Conservation (phyloP, 2,888 invertebrate genomes). For the Watsonalla cultraria region DNA sequence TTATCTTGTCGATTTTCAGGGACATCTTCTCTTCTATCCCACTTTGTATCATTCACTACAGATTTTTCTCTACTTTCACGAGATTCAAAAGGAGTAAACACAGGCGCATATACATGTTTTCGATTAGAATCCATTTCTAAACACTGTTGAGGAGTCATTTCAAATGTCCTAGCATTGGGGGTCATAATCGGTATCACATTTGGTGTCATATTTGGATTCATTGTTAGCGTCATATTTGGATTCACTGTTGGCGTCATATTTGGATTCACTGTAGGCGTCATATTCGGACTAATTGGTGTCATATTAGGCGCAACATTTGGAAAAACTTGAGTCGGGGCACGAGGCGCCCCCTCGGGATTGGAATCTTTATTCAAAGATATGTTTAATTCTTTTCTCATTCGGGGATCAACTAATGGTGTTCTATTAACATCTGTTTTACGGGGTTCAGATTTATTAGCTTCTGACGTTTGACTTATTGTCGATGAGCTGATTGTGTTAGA, state of each 20-base stretch:
- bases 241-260: slow-evolving; percentile 11
- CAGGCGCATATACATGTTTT: slow-evolving; percentile 61
- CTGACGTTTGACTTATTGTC: background rate
- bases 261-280: slow-evolving; percentile 18
- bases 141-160: slow-evolving; percentile 42
- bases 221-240: slow-evolving; percentile 23
- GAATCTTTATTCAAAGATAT: slow-evolving; percentile 17
- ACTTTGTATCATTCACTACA: slow-evolving; percentile 23
- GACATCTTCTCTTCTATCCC: slow-evolving; percentile 20
- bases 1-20: slow-evolving; percentile 14
- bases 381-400: slow-evolving; percentile 44
- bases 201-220: slow-evolving; percentile 23
- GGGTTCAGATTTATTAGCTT: slow-evolving; percentile 9
- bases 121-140: slow-evolving; percentile 38
- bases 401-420: slow-evolving; percentile 39
- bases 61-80: slow-evolving; percentile 32
- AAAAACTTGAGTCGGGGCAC: slow-evolving; percentile 13
- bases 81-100: slow-evolving; percentile 32
- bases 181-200: slow-evolving; percentile 24
- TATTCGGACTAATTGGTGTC: slow-evolving; percentile 17
- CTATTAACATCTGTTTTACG: slow-evolving; percentile 17
- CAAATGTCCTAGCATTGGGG: slow-evolving; percentile 40
- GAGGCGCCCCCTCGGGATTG: slow-evolving; percentile 30
- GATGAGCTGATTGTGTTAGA: background rate
- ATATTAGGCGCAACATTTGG: slow-evolving; percentile 15